Conservation (phyloP, 2,888 invertebrate species). For the Trisateles emortualis region DNA sequence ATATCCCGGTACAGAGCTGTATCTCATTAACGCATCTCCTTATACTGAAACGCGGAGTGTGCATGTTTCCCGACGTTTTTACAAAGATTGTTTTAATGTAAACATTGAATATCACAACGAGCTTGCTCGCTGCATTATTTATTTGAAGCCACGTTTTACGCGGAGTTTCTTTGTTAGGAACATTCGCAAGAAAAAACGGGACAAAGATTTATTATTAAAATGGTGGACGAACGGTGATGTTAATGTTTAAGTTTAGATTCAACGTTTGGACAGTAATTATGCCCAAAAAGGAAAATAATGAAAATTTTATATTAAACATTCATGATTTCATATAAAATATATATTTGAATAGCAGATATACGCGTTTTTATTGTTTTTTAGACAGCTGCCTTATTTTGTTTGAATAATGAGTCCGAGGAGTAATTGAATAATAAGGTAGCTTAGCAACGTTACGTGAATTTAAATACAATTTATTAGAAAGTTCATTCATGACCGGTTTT, state of each 20-base stretch:
- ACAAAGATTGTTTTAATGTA: constrained; percentile 41
- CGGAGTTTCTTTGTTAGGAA: constrained; percentile 7
- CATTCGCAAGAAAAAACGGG: constrained; percentile 11
- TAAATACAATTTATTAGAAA: too few species aligned
- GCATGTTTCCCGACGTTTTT: constrained; percentile 22
- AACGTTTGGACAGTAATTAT: neutral
- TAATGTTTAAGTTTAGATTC: constrained; percentile 3
- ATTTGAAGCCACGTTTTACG: constrained; percentile 20
- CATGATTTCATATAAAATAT: too few species aligned
- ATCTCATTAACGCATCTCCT: constrained; percentile 39
- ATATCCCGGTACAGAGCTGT: too few species aligned
- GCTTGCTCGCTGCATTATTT: constrained; percentile 39
- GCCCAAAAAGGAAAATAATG: too few species aligned
- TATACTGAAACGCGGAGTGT: constrained; percentile 16
- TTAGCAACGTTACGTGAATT: too few species aligned
- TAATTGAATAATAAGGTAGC: too few species aligned
- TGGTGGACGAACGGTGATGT: constrained; percentile 6
- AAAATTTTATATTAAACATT: too few species aligned
- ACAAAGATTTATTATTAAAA: constrained; percentile 20
- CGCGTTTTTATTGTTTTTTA: too few species aligned
- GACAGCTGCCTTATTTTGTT: too few species aligned
- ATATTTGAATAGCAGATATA: too few species aligned
- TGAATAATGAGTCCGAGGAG: too few species aligned
- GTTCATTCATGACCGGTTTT: too few species aligned
- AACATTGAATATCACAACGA: constrained; percentile 42